Percentiles rank a stretch among this genome's conserved stretches.
Conservation (phyloP, 2,888 invertebrate species). For the Tridacna crocea region DNA sequence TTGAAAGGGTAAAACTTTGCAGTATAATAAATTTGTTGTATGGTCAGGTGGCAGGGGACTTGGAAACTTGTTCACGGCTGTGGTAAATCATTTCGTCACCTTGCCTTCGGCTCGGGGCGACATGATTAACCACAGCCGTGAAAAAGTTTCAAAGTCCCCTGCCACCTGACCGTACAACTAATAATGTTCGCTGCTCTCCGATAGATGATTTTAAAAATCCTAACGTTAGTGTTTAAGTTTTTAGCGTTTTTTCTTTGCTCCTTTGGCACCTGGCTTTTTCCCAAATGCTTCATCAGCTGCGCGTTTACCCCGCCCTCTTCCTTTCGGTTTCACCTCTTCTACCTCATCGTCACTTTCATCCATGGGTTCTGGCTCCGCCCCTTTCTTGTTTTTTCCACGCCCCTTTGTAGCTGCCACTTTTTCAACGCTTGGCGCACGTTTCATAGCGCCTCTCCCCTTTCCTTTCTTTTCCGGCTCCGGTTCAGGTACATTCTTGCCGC, state of each 20-base stretch:
- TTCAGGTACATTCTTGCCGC: neutral
- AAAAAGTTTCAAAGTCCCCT: no score
- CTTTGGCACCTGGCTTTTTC: slow-evolving; percentile 36
- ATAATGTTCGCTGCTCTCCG: no score
- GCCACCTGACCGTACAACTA: no score
- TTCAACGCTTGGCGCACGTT: neutral
- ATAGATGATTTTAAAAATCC: no score
- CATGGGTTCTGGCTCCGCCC: slow-evolving; percentile 32
- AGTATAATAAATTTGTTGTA: no score
- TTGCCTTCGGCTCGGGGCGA: no score
- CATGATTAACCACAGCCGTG: no score
- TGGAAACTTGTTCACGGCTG: no score
- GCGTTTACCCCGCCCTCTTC: slow-evolving; percentile 57
- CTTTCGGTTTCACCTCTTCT: slow-evolving; percentile 50
- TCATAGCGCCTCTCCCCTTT: slow-evolving; percentile 5
- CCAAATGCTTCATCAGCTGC: slow-evolving; percentile 50
- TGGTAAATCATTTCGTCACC: no score
- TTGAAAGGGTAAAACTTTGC: no score
- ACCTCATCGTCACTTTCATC: slow-evolving; percentile 36
- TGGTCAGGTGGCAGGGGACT: no score
- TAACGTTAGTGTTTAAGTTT: no score
- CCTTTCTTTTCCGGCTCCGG: neutral
- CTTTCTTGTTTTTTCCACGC: slow-evolving; percentile 43
- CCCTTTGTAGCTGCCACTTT: slow-evolving; percentile 5
- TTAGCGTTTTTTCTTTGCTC: slow-evolving; percentile 42